Base-by-base conservation (phyloP, 2,888 invertebrate species). In the Linnaemya tessellans region DNA sequence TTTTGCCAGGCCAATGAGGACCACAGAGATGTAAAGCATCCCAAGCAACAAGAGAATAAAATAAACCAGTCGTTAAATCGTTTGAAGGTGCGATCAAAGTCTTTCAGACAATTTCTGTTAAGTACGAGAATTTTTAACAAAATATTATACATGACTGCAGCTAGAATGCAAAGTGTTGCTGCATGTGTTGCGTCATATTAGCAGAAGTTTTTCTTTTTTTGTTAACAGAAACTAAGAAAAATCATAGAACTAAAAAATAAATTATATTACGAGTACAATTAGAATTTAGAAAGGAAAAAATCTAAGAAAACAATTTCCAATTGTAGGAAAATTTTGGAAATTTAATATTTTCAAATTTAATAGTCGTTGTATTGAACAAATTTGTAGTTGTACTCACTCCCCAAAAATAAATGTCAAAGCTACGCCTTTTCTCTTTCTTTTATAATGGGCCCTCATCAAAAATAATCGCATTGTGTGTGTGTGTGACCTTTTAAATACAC, bases 101-200 rank as follows among this genome's bases (percentile, higher is more conserved):
- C 41, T 77, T 65, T 4, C 15, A 56, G 65, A 49, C 56, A 68
- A 78, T 68, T 68, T 68, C 41, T 43, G 8, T 10, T 1, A 18
- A 10, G 20, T 46, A n/a, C n/a, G 7, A 4, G 20, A 15, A 43
- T 79, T 51, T 62, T 20, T 62, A 70, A 62, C 38, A 18, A 60
- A 68, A 68, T 51, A 67, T 56, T 77, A 46, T 67, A 78, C 68
- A 78, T 60, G 78, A 70, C 68, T 78, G 68, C 68, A 60, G 67
- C 51, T 68, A 30, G 60, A 41, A 68, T 51, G 60, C 38, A 70
- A 79, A 70, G 51, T 41, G 62, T 79, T 70, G 60, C 79, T 62
- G 62, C 79, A 79, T 79, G 79, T 62, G 70, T 70, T 79, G 70
- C 41, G 79, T 51, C 79, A 70, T 13, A 67, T 64, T 46, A 58